phyloP scores from a whole-genome alignment of 2,888 invertebrate genomes.

The Xanthostigma xanthostigma region DNA sequence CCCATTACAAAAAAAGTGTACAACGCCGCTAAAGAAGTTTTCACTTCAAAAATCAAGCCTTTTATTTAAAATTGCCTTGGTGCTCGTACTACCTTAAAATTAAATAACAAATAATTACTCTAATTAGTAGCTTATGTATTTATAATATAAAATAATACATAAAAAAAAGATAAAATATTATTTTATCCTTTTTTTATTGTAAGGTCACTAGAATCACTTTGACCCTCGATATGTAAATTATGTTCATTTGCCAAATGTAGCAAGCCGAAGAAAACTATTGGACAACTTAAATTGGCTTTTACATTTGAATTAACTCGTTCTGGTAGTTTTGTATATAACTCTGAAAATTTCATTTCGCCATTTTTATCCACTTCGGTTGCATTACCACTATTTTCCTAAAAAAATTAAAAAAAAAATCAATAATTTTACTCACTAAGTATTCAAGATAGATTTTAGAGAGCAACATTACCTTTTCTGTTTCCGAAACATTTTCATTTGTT shows the following conservation, averaged over 20 bases:
- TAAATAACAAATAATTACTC: too few species aligned
- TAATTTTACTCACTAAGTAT: neutral
- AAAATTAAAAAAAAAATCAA: conserved; percentile 5
- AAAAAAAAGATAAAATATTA: too few species aligned
- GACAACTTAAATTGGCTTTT: conserved; percentile 57
- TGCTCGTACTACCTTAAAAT: too few species aligned
- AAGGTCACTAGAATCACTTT: conserved; percentile 37
- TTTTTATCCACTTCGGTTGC: conserved; percentile 24
- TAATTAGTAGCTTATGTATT: too few species aligned
- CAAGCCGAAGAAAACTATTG: conserved; percentile 65
- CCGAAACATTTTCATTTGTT: conserved; percentile 18
- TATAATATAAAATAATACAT: too few species aligned
- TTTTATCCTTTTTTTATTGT: conserved; percentile 19
- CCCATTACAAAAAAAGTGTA: too few species aligned
- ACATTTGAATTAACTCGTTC: conserved; percentile 40
- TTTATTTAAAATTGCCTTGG: too few species aligned
- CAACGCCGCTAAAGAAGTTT: too few species aligned
- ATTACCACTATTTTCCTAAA: conserved; percentile 9
- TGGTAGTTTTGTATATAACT: conserved; percentile 42
- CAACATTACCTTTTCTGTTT: conserved; percentile 24
- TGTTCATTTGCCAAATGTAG: conserved; percentile 77
- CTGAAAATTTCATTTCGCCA: conserved; percentile 34
- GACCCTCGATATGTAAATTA: conserved; percentile 38
- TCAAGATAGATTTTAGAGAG: neutral
- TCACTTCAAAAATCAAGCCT: too few species aligned